Base-by-base conservation (phyloP, 1,140 invertebrate species). In the Arctopsyche grandis region DNA sequence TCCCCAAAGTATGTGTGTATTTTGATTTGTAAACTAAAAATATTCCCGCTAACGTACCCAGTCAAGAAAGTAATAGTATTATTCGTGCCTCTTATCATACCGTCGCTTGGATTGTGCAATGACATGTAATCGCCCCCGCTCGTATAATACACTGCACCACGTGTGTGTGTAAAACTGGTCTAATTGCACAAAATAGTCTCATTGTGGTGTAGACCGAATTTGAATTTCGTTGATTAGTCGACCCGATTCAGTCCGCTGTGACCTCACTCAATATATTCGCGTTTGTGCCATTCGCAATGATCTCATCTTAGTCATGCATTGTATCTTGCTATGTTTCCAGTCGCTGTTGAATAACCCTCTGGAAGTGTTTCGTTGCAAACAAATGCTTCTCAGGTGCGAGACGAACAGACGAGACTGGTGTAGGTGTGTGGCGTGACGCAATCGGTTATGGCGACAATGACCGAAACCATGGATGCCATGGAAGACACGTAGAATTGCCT, bases 221-320 rank as follows among this genome's bases (percentile, higher is more conserved):
- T 66, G 63, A 66, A 66, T 66, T 66, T 66, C 63, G 9, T 26
- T 66, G 24, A 29, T 66, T 22, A 66, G 9, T 19, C 16, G 16
- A 52, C 10, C 48, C 48, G 16, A 52, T 52, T 16, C 4, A 10
- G 48, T 52, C 48, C 48, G 48, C 4, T 66, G 24, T 66, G 63
- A 66, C 63, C 63, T 66, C 63, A 66, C 63, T 10, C 24, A 66
- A 66, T 29, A 66, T 24, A 66, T 24, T 12, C 63, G 9, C n/a
- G 24, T 16, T 60, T 60, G 56, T 19, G 21, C 29, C 29, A 12
- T 52, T 52, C 16, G 16, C 48, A 52, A 52, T 52, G 3, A 52
- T 52, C 48, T 52, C 48, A 52, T 52, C n/a, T n/a, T n/a, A 3
- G 48, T 14, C 48, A 4, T 14, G 16, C 48, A n/a, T 14, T 10